Conservation (phyloP, 2,797 vertebrate species). For the Remorina albescens region DNA sequence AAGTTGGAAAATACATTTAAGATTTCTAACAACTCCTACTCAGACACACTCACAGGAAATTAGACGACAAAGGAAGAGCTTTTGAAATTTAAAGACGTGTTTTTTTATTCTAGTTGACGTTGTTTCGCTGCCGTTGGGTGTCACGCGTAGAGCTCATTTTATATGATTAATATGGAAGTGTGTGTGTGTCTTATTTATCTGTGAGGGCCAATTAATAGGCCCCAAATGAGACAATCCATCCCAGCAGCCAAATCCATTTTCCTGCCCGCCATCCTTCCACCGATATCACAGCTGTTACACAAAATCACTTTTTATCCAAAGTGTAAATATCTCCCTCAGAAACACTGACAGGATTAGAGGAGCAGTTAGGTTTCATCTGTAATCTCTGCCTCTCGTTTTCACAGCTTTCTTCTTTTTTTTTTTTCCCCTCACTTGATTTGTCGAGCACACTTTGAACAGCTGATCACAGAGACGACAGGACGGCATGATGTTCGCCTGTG, state of each 20-base stretch:
- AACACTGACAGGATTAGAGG: not conserved
- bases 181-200: too few relatives aligned
- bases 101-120: not conserved
- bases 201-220: too few relatives aligned
- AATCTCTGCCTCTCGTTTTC: not conserved
- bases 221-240: too few relatives aligned
- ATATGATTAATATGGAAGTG: too few relatives aligned
- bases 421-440: not conserved
- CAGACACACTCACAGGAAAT: too few relatives aligned
- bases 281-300: not conserved
- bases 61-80: too few relatives aligned
- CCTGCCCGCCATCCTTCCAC: too few relatives aligned
- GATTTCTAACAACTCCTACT: too few relatives aligned
- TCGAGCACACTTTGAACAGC: not conserved
- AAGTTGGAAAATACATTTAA: too few relatives aligned
- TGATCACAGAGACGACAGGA: slow-evolving; percentile 2
- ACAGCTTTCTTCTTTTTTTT: not conserved
- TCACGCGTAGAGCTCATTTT: too few relatives aligned
- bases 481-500: not conserved
- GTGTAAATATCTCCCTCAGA: not conserved
- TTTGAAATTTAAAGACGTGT: too few relatives aligned
- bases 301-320: not conserved
- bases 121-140: not conserved
- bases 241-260: too few relatives aligned
- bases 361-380: not conserved